A percentile compares a stretch with the other conserved stretches of the same genome.
Evolutionary conservation across 2,888 invertebrate genomes (phyloP).

Genomic region (Furcula furcula): DNA sequence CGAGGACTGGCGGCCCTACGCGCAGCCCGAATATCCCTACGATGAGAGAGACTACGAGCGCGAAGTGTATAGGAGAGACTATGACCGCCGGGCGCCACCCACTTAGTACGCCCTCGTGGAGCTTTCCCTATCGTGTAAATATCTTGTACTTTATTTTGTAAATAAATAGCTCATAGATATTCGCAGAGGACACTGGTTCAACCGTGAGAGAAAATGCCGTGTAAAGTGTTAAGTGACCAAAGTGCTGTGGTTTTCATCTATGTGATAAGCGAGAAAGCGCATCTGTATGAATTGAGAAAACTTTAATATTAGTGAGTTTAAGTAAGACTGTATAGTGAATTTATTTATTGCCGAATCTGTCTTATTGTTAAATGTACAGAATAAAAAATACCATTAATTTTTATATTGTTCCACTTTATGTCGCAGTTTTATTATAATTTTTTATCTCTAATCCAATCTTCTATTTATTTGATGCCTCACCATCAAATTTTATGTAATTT

Average conservation of each 20-base stretch:
- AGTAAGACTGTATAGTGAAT: constrained; percentile 76
- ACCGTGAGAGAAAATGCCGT: constrained; percentile 57
- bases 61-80: constrained; percentile 83
- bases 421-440: constrained; percentile 61
- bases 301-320: constrained; percentile 59
- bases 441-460: constrained; percentile 54
- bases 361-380: constrained; percentile 72
- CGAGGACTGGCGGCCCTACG: constrained; percentile 76
- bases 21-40: constrained; percentile 74
- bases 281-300: constrained; percentile 54
- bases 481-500: constrained; percentile 56
- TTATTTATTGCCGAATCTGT: constrained; percentile 76
- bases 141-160: constrained; percentile 59
- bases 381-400: constrained; percentile 68
- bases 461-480: constrained; percentile 64
- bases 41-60: constrained; percentile 79
- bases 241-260: constrained; percentile 79
- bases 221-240: constrained; percentile 75
- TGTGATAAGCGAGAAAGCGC: constrained; percentile 74
- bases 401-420: constrained; percentile 69
- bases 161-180: constrained; percentile 56
- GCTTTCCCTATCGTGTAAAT: constrained; percentile 48
- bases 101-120: constrained; percentile 49
- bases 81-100: constrained; percentile 84
- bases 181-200: constrained; percentile 58